Base-by-base conservation (phyloP, 2,797 vertebrate genomes). In the Champsocephalus esox region DNA sequence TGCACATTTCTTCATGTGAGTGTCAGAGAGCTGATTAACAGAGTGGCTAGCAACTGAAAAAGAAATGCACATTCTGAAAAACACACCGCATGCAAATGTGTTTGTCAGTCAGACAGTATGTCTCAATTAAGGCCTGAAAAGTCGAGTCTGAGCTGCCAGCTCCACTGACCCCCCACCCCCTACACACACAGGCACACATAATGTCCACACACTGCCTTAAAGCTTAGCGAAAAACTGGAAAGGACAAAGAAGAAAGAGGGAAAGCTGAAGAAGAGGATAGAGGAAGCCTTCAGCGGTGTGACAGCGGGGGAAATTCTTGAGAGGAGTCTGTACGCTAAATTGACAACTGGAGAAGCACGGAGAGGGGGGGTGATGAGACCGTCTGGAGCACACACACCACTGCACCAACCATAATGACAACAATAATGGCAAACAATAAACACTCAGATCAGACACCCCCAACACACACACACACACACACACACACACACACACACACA, bases 61-160 rank as follows among this genome's bases (percentile, higher is more conserved):
- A 34, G 72, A 64, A 62, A 60, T 9, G 44, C 57, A 65, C 62
- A 74, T 94, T 93, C 92, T 94, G 94, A 81, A 96, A 96, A 96
- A 96, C 95, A 96, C 95, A 94, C 92, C 84, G 89, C 95, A 98
- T 98, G 97, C 96, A 98, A 98, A 98, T 98, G 95, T 96, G 94
- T 97, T 97, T 98, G 96, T 98, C 97, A 96, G 96, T 96, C 93
- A 98, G 97, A 99, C 97, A 97, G 96, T 94, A 95, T 93, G 96
- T 98, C 97, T 99, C 97, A 98, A 98, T 98, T 99, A 99, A 96
- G 95, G 94, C 93, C 93, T 66, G 73, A 81, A 80, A 86, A 92
- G 93, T 94, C 89, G 91, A 92, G 92, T 94, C 93, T 88, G 90
- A 94, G 92, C 88, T 94, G 86, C 88, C 95, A 94, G 95, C 94